phyloP scores from a whole-genome alignment of 30 jellyfish, hydroid and myxozoan species.

The Pelagia noctiluca region DNA sequence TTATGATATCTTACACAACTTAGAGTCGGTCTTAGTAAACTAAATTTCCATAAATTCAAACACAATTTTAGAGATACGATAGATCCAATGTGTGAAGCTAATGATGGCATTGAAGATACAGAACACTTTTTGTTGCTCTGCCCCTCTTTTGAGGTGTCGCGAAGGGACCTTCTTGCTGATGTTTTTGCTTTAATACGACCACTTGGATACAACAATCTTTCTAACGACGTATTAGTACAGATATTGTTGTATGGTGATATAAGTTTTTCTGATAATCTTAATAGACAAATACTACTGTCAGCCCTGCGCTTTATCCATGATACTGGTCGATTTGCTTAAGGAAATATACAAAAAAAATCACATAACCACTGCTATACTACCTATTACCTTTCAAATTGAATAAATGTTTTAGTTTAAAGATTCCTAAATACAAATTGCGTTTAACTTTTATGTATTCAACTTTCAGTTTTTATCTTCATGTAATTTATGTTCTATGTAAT shows the following conservation, averaged over 20 bases:
- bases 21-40: conserved; percentile 37
- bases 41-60: too few species aligned
- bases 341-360: not conserved
- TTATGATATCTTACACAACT: conserved; percentile 22
- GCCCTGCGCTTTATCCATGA: conserved; percentile 27
- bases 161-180: conserved; percentile 4
- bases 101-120: too few species aligned
- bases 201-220: too few species aligned
- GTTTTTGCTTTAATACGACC: conserved; percentile 23
- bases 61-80: conserved; percentile 41
- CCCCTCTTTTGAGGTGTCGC: conserved; percentile 5
- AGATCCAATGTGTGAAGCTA: conserved; percentile 27
- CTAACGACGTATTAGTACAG: too few species aligned
- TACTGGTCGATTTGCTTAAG: conserved; percentile 38
- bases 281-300: conserved; percentile 11
- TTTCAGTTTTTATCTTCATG: not conserved
- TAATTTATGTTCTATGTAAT: not conserved
- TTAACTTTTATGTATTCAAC: not conserved
- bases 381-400: not conserved
- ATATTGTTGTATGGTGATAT: conserved; percentile 41
- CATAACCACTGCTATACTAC: not conserved
- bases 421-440: not conserved
- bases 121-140: too few species aligned
- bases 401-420: not conserved
- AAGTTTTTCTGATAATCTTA: conserved; percentile 24